phyloP scores from a whole-genome alignment of 1,140 invertebrate species.

The Oedothorax gibbosus region DNA sequence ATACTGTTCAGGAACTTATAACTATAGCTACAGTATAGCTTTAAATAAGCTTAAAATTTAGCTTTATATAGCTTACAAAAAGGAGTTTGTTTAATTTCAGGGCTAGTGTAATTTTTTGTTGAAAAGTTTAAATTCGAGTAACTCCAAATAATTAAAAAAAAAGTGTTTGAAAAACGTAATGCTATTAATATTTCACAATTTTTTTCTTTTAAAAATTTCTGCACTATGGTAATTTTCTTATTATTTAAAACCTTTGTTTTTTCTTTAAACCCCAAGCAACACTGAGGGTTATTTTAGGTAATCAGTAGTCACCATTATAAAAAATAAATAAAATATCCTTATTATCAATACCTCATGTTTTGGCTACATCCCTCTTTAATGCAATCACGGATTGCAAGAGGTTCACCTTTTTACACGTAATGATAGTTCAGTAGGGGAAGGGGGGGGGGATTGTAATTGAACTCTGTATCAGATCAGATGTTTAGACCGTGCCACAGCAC shows the following conservation, averaged over 20 bases:
- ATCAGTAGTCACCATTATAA: neutral
- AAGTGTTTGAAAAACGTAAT: too few relatives aligned
- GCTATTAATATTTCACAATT: too few relatives aligned
- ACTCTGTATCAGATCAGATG: slow-evolving; percentile 29
- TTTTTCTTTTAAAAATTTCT: too few relatives aligned
- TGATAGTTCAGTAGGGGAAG: neutral
- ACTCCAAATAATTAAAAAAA: too few relatives aligned
- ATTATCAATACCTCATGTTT: neutral
- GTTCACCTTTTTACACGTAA: neutral
- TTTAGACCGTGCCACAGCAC: slow-evolving; percentile 15
- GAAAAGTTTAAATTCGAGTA: too few relatives aligned
- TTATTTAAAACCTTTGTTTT: neutral
- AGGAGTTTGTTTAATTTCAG: too few relatives aligned
- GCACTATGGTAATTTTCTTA: too few relatives aligned
- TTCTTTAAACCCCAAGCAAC: neutral
- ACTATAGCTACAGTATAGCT: too few relatives aligned
- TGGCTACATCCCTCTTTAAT: neutral
- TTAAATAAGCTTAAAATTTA: too few relatives aligned
- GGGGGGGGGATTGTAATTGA: slow-evolving; percentile 27
- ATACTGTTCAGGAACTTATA: too few relatives aligned
- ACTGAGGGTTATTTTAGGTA: neutral
- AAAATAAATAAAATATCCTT: neutral
- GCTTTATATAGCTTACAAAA: too few relatives aligned
- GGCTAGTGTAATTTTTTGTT: too few relatives aligned
- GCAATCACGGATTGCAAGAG: neutral